Base-by-base conservation (phyloP, 1,140 invertebrate species). In the Notospermus geniculatus region DNA sequence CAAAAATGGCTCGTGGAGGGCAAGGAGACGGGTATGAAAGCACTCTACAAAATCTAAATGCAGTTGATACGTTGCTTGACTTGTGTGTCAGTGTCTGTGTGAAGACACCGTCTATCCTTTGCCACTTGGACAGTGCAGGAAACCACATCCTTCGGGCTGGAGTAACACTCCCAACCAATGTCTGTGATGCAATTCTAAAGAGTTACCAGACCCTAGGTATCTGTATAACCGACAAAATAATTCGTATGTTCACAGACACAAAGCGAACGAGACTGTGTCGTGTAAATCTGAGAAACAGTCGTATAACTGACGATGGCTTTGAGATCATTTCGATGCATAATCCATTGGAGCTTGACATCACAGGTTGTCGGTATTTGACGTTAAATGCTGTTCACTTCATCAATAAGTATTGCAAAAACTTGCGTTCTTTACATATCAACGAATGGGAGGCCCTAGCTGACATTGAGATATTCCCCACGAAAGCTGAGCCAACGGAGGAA, bases 321-420 rank as follows among this genome's bases (percentile, higher is more conserved):
- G 77, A 84, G 57, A 85, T 85, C 19, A 74, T 95, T 27, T 80
- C 89, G 70, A 82, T 81, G 19, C 91, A 94, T 75, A 85, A 88
- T 59, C 82, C 91, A 28, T 79, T 84, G 11, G 87, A 89, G 62
- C 76, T 95, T 46, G 88, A 91, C 63, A 81, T 94, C 59, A 84
- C 85, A 41, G 86, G 90, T 65, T 92, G 90, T 75, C 80, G 82
- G 45, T 83, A 85, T 53, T 74, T 92, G n/a, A 87, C 87, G 0
- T 77, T 83, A 54, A 72, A 79, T 1, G 85, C 85, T 11, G 82
- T 89, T 13, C 80, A 85, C 30, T 72, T 82, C 17, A 85, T 90
- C 23, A 88, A 88, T 69, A 69, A 72, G 30, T 65, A 79, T 65
- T 62, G 70, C 17, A 65, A 72, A 7, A 77, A 77, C 30, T 64